Evolutionary conservation across 2,113 vertebrate genomes (phyloP).

Genomic region (Rhipidura dahli): DNA sequence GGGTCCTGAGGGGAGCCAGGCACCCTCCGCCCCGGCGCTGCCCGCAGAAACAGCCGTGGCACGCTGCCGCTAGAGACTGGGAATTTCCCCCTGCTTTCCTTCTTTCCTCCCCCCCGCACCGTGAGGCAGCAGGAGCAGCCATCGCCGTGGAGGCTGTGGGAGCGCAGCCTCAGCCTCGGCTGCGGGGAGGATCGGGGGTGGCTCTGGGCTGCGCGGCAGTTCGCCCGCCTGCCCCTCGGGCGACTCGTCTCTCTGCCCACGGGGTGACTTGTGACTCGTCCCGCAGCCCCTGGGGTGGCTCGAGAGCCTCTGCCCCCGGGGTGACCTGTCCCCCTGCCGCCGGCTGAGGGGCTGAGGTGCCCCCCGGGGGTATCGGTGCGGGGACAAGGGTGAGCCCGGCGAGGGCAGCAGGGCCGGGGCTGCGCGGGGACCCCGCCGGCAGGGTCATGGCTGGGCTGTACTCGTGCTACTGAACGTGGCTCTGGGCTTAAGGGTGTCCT

Average conservation of each 20-base stretch:
- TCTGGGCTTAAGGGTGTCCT: not conserved
- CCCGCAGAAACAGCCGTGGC: not conserved
- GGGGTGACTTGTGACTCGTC: not conserved
- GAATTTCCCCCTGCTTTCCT: not conserved
- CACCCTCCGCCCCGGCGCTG: not conserved
- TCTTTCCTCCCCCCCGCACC: not conserved
- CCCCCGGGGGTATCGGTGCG: not conserved
- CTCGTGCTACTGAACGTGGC: not conserved
- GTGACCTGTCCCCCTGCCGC: not conserved
- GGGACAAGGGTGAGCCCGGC: not conserved
- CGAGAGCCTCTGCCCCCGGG: not conserved
- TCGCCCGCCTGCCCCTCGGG: not conserved
- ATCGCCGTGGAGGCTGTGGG: not conserved
- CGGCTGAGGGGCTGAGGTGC: not conserved
- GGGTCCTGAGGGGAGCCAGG: not conserved
- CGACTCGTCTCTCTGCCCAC: not conserved
- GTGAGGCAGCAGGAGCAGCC: slow-evolving; percentile 29
- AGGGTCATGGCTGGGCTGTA: not conserved
- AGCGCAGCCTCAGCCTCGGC: not conserved
- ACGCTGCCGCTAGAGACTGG: not conserved
- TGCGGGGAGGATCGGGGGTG: not conserved
- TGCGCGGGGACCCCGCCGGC: not conserved
- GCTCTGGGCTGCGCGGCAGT: not conserved
- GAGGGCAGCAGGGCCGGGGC: not conserved
- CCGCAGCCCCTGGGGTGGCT: not conserved